Percentiles rank a stretch among this genome's conserved stretches.
Conservation (phyloP, 2,888 invertebrate species). For the Sericinus montela region DNA sequence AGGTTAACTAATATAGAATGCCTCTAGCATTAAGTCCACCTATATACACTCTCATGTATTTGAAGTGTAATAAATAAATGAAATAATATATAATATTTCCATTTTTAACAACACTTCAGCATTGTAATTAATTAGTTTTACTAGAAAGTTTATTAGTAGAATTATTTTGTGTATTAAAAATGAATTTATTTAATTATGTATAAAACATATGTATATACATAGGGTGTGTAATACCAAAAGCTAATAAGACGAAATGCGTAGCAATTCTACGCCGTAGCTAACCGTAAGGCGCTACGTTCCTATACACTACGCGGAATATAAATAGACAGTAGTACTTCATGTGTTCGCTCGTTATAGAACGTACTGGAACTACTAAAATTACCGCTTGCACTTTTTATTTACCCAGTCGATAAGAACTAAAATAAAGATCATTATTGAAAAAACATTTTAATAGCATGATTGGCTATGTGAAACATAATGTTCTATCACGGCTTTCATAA, state of each 20-base stretch:
- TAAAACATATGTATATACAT: too few species aligned
- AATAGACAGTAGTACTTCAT: slow-evolving; percentile 25
- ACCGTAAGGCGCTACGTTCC: slow-evolving; percentile 34
- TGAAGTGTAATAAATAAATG: too few species aligned
- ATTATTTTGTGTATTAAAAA: too few species aligned
- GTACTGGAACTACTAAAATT: slow-evolving; percentile 5
- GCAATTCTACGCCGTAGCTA: slow-evolving; percentile 43
- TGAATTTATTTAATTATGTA: too few species aligned
- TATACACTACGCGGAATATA: slow-evolving; percentile 29
- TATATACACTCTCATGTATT: too few species aligned
- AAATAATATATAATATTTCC: too few species aligned
- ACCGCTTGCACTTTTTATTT: slow-evolving; percentile 3
- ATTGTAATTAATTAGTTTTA: too few species aligned
- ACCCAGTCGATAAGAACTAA: slow-evolving; percentile 5
- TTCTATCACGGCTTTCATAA: slow-evolving; percentile 19
- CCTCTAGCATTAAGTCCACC: too few species aligned
- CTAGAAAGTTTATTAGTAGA: too few species aligned
- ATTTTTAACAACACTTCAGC: too few species aligned
- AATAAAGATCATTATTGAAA: neutral
- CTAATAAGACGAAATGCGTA: slow-evolving; percentile 20
- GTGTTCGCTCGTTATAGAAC: slow-evolving; percentile 18
- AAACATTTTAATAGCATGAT: neutral
- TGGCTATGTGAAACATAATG: neutral
- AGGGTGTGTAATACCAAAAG: too few species aligned
- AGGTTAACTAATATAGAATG: too few species aligned